A percentile compares a stretch with the other conserved stretches of the same genome.
Evolutionary conservation across 2,888 invertebrate species (phyloP).

Genomic region (Onchidella celtica): DNA sequence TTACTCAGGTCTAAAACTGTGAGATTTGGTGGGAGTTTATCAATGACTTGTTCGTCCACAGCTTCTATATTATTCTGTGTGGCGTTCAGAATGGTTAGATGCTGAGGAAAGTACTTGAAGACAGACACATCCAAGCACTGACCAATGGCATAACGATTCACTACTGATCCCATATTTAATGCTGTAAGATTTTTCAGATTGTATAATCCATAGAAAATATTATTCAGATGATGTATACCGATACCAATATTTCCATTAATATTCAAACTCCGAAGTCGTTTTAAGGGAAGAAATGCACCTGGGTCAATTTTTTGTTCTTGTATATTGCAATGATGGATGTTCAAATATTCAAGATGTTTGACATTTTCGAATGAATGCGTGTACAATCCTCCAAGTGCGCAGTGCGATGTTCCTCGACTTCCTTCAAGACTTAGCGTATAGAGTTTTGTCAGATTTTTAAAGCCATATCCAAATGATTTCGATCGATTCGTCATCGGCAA

Average conservation of each 20-base stretch:
- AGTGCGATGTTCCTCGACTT: too few relatives aligned
- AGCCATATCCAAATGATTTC: slow-evolving; percentile 47
- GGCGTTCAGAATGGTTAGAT: slow-evolving; percentile 35
- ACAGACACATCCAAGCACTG: slow-evolving; percentile 12
- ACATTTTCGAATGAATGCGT: too few relatives aligned
- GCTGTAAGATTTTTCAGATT: slow-evolving; percentile 4
- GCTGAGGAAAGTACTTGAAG: slow-evolving; percentile 38
- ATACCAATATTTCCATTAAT: slow-evolving; percentile 40
- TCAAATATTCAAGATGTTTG: slow-evolving; percentile 11
- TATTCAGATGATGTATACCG: slow-evolving; percentile 36
- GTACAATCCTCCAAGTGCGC: too few relatives aligned
- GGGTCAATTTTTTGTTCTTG: not conserved
- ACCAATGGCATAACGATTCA: slow-evolving; percentile 34
- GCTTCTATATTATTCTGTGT: slow-evolving; percentile 37
- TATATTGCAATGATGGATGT: slow-evolving; percentile 38
- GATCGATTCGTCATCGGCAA: slow-evolving; percentile 2
- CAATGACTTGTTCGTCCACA: slow-evolving; percentile 6
- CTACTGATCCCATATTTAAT: slow-evolving; percentile 35
- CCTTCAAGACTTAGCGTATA: too few relatives aligned
- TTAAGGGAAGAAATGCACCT: slow-evolving; percentile 26
- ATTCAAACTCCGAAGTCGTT: slow-evolving; percentile 31
- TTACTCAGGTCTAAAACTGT: slow-evolving; percentile 22
- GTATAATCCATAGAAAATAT: slow-evolving; percentile 39
- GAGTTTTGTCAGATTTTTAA: slow-evolving; percentile 21
- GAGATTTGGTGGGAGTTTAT: slow-evolving; percentile 31